phyloP scores from a whole-genome alignment of 2,888 invertebrate species.

The Tipula lateralis region DNA sequence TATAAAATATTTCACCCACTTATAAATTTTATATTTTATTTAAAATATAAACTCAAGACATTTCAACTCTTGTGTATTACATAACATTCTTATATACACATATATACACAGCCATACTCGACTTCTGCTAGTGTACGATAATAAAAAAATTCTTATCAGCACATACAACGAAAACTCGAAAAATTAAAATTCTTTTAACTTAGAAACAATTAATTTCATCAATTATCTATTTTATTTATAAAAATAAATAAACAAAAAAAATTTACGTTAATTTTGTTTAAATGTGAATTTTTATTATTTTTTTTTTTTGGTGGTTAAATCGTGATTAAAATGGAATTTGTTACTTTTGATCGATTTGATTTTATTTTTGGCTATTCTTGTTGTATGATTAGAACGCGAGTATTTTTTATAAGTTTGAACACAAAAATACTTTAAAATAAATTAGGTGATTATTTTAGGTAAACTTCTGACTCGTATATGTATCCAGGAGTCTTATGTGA shows the following conservation, averaged over 20 bases:
- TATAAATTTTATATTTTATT: not conserved
- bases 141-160: conserved; percentile 16
- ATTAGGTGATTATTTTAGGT: not conserved
- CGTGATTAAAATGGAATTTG: conserved; percentile 24
- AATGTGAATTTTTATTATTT: not conserved
- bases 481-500: not conserved
- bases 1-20: not conserved
- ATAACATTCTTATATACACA: not conserved
- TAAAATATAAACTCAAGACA: not conserved
- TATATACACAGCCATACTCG: not conserved
- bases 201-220: conserved; percentile 24
- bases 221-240: not conserved
- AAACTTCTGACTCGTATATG: not conserved
- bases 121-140: not conserved
- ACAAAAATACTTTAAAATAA: not conserved
- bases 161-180: not conserved
- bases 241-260: not conserved
- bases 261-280: not conserved
- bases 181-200: conserved; percentile 24
- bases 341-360: conserved; percentile 19
- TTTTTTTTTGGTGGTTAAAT: not conserved
- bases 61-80: not conserved
- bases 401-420: not conserved
- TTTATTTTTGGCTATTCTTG: not conserved
- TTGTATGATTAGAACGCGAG: not conserved